These are phyloP conservation scores for Aselliscus stoliczkanus DNA, from an alignment of 2,797 vertebrate genomes.

Conservation along the genomic window DNA sequence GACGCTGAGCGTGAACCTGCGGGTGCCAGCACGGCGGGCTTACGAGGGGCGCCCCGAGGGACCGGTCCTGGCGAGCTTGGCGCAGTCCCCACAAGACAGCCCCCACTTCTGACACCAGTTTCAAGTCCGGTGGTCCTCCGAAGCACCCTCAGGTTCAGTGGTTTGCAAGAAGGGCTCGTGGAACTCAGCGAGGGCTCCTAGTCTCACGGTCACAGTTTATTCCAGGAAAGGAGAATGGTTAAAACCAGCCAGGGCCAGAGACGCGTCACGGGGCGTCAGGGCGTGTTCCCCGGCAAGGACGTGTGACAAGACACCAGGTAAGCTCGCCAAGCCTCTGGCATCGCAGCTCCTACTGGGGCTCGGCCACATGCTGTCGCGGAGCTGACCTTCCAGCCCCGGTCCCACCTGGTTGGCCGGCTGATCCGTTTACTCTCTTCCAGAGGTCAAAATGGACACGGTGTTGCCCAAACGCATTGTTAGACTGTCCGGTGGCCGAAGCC, in stretches of 20 bases:
- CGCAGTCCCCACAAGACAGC: background rate
- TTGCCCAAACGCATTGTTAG: background rate
- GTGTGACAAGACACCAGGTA: background rate
- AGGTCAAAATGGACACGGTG: fast-evolving
- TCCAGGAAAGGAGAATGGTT: background rate
- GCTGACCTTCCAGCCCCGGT: background rate
- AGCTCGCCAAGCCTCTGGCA: fast-evolving
- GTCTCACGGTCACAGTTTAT: fast-evolving
- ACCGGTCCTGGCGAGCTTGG: background rate
- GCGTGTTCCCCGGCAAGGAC: fast-evolving
- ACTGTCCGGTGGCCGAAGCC: no score
- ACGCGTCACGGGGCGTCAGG: fast-evolving
- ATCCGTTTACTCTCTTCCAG: background rate
- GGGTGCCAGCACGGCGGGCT: background rate
- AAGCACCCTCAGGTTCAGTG: fast-evolving
- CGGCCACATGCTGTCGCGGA: fast-evolving
- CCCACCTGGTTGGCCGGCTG: no score
- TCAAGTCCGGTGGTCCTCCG: background rate
- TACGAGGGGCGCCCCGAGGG: background rate
- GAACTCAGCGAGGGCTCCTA: fast-evolving
- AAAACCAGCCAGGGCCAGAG: background rate
- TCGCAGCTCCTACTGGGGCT: background rate
- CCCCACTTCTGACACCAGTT: background rate
- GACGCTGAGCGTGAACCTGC: background rate
- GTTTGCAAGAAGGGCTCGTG: background rate